Base-by-base conservation (phyloP, 1,140 invertebrate genomes). In the Latrodectus geometricus region DNA sequence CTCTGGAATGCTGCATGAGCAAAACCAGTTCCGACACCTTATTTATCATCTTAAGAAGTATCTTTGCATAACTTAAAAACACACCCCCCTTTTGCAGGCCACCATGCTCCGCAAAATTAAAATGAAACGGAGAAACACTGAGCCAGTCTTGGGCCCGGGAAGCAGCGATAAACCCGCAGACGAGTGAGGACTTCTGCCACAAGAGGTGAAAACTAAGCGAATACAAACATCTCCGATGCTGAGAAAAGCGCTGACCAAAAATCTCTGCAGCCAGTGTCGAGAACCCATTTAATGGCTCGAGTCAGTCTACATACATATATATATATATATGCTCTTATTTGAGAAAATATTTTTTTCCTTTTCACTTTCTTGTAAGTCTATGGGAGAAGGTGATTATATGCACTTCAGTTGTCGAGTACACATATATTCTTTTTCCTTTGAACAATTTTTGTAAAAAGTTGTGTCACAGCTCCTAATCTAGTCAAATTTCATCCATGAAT, bases 51-150 rank as follows among this genome's bases (percentile, higher is more conserved):
- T 23, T 54, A n/a, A 15, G 35, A 14, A 23, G 11, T 69, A 52
- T 23, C 69, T n/a, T 74, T 61, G 56, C 50, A 73, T 73, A 73
- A 82, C 80, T 73, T 68, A 84, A 86, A 78, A 65, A 66, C 74
- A 49, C 49, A 20, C 48, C 20, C 66, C 54, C 66, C 65, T 79
- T 83, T 68, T 86, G 20, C 77, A 90, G 89, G 90, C 92, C 84
- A 92, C 92, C 87, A 93, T 93, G 92, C 89, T 93, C 61, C 91
- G 92, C 88, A 93, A 93, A 89, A 91, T 90, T 87, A 93, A 93
- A 90, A 92, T 93, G 89, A 92, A 92, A 89, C 89, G 92, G 65
- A 89, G 92, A 70, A 92, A 93, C 88, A 93, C 92, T 84, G 92
- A 93, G 88, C 92, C 92, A 86, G 86, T 87, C 17, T 83, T 90